Evolutionary conservation across 1,140 invertebrate species (phyloP), one percentile per base, ranked within the genome.

Genomic region (Phthorimaea operculella): DNA sequence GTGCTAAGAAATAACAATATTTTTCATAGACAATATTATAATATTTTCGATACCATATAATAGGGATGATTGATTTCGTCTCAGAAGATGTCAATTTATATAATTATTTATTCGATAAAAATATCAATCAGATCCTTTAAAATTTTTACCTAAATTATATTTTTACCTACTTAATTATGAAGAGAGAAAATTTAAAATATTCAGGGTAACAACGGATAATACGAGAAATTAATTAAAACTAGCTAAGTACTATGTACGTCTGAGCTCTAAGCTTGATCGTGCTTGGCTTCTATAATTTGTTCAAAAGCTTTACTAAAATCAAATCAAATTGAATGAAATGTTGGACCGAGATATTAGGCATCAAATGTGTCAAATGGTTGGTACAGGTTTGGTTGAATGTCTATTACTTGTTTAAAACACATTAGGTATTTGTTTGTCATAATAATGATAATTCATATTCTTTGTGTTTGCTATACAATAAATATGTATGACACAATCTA

Each of bases 1-100:
- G 81, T 84, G 81, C 79, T 84, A 82, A 75, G 60, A 69, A 74
- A 51, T 55, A 70, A 66, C 57, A 74, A 78, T 80, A 82, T 80
- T 81, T 80, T 81, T 79, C 73, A 79, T 81, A 77, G 76, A 81
- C 73, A 82, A 82, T 81, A 83, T 77, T 67, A 57, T 62, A 65
- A 75, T 72, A 74, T 72, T 76, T 83, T 78, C 65, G 68, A 83
- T 68, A 71, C 65, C 64, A 70, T 82, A 80, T 83, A 28, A 28
- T 28, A 76, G 70, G 72, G 74, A 74, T 77, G 73, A 72, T 62
- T 63, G 55, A 51, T 63, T 66, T 71, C 68, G 61, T 81, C 79
- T 76, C 73, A 68, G 16, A 65, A 60, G 68, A 57, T 60, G 80
- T 83, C 80, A 83, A 83, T 83, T 83, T 79, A 60, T 64, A 68